phyloP scores from a whole-genome alignment of 2,113 vertebrate species.

The Phylloscopus trochilus region DNA sequence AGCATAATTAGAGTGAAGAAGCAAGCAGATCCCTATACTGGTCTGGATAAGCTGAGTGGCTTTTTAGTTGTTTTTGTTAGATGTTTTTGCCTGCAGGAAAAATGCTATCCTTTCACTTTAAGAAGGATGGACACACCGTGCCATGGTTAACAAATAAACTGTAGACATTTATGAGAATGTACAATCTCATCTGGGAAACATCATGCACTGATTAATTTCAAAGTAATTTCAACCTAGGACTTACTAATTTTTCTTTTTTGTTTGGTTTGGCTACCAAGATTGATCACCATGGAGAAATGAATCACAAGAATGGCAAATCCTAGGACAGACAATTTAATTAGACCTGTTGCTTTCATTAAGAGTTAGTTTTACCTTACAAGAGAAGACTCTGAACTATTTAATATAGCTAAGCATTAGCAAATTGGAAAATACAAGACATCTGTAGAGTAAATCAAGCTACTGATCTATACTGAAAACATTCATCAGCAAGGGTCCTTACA shows the following conservation, averaged over 20 bases:
- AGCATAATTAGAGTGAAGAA: not conserved
- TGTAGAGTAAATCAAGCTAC: not conserved
- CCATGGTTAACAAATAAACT: not conserved
- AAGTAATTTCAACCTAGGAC: slow-evolving; percentile 38
- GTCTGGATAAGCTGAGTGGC: not conserved
- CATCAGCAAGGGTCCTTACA: not conserved
- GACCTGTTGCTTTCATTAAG: slow-evolving; percentile 14
- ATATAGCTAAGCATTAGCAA: not conserved
- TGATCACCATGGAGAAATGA: slow-evolving; percentile 22
- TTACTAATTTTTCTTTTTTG: slow-evolving; percentile 24
- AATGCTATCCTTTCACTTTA: not conserved
- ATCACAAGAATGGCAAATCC: slow-evolving; percentile 46
- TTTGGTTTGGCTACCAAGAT: slow-evolving; percentile 24
- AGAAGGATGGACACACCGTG: not conserved
- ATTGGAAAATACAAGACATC: not conserved
- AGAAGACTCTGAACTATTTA: not conserved
- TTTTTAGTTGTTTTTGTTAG: not conserved
- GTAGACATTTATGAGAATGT: not conserved
- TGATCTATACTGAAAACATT: not conserved
- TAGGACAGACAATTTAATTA: slow-evolving; percentile 19
- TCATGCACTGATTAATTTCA: slow-evolving; percentile 28
- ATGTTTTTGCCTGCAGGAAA: not conserved
- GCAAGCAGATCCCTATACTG: not conserved
- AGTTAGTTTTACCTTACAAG: slow-evolving; percentile 4
- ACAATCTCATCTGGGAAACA: slow-evolving; percentile 8